Percentiles rank a stretch among this genome's conserved stretches.
These are phyloP conservation scores for Salvelinus alpinus DNA, from an alignment of 2,113 vertebrate genomes.

Conservation along the genomic window DNA sequence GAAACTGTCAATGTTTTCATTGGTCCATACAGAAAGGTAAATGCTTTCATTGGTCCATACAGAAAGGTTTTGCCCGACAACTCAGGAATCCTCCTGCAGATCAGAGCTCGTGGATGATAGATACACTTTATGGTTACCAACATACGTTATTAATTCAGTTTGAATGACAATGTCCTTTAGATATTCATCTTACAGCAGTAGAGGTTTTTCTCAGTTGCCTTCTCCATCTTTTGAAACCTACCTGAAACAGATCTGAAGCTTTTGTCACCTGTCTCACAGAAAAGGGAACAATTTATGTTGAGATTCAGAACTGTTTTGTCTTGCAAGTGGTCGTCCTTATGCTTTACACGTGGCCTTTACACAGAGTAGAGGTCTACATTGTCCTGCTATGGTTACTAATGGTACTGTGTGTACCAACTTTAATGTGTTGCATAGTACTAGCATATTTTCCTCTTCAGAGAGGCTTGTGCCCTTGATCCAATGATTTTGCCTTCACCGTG, in stretches of 20 bases:
- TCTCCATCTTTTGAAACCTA: slow-evolving; percentile 20
- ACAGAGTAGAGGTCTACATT: neutral
- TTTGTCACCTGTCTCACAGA: slow-evolving; percentile 41
- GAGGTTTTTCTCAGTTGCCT: slow-evolving; percentile 31
- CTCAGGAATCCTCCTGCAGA: slow-evolving; percentile 64
- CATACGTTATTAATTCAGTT: neutral
- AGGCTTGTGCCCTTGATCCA: neutral
- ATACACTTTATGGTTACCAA: slow-evolving; percentile 28
- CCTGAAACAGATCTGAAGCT: slow-evolving; percentile 5
- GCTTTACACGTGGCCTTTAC: slow-evolving; percentile 24
- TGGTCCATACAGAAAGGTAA: no score
- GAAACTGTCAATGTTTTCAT: slow-evolving; percentile 23
- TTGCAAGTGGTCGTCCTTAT: slow-evolving; percentile 10
- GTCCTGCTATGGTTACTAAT: neutral
- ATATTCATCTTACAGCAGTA: slow-evolving; percentile 34
- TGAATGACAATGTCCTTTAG: slow-evolving; percentile 34
- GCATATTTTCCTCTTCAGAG: neutral
- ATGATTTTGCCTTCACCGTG: neutral
- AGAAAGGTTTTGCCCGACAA: slow-evolving; percentile 29
- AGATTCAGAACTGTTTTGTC: neutral
- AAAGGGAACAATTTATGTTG: slow-evolving; percentile 48
- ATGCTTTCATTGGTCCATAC: slow-evolving; percentile 20
- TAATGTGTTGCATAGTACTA: neutral
- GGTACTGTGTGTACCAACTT: neutral
- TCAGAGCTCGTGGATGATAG: slow-evolving; percentile 40